Evolutionary conservation across 2,797 vertebrate genomes (phyloP).

Genomic region (Oreortyx pictus): DNA sequence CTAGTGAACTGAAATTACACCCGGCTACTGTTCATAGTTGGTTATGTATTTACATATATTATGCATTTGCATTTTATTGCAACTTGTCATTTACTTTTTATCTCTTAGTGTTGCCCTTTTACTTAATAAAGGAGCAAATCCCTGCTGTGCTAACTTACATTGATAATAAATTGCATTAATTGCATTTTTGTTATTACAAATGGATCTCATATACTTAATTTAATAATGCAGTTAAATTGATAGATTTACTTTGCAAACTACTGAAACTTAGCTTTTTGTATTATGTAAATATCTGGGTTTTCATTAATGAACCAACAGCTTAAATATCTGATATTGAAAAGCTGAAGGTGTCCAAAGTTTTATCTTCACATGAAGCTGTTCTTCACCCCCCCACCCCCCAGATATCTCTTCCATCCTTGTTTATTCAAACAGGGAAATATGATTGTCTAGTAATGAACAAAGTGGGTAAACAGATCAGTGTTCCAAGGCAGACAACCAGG

Average conservation of each 20-base stretch:
- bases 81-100: neutral
- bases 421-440: neutral
- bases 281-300: neutral
- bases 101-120: neutral
- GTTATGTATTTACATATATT: neutral
- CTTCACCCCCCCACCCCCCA: neutral
- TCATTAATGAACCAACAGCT: neutral
- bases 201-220: neutral
- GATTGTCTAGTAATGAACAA: neutral
- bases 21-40: neutral
- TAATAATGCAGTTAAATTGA: neutral
- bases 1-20: neutral
- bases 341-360: neutral
- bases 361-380: neutral
- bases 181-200: neutral
- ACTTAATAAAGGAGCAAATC: neutral
- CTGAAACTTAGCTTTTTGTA: neutral
- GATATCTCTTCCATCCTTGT: neutral
- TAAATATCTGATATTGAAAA: neutral
- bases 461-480: neutral
- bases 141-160: accelerated
- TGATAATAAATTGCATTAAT: neutral
- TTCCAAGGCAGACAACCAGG: neutral
- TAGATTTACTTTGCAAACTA: neutral
- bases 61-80: neutral